Percentiles rank a stretch among this genome's conserved stretches.
These are phyloP conservation scores for Asteroscopus sphinx DNA, from an alignment of 2,888 invertebrate genomes.

Conservation along the genomic window DNA sequence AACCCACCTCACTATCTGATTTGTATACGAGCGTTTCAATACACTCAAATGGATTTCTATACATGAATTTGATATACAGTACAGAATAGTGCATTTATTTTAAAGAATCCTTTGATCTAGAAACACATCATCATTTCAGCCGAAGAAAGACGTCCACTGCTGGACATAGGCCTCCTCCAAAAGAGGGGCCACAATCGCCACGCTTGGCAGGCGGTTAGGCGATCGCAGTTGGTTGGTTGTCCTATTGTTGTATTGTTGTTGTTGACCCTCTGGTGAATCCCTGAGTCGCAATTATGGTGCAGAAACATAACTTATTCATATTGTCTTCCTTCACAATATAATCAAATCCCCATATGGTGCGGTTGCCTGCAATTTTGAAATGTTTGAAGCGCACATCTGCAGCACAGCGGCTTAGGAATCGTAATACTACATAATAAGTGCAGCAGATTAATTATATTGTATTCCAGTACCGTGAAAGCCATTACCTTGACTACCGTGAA, in stretches of 20 bases:
- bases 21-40: slow-evolving; percentile 32
- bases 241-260: no score
- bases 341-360: slow-evolving; percentile 17
- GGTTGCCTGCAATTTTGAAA: slow-evolving; percentile 34
- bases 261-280: no score
- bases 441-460: slow-evolving; percentile 38
- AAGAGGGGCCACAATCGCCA: no score
- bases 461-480: slow-evolving; percentile 8
- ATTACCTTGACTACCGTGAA: slow-evolving; percentile 13
- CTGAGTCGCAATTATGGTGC: no score
- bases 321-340: slow-evolving; percentile 4
- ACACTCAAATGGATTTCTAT: slow-evolving; percentile 21
- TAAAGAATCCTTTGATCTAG: no score
- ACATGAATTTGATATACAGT: background rate
- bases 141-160: no score
- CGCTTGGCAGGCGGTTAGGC: no score
- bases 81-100: no score
- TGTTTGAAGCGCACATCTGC: slow-evolving; percentile 30
- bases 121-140: no score
- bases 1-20: slow-evolving; percentile 31
- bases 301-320: background rate
- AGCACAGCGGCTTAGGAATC: slow-evolving; percentile 11
- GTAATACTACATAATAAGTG: slow-evolving; percentile 27
- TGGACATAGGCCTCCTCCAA: no score
- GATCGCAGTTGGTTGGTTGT: no score